A percentile compares a stretch with the other conserved stretches of the same genome.
phyloP scores from a whole-genome alignment of 37 sponge, comb jelly and placozoan genomes.

The Halisarca cf. caerulea region DNA sequence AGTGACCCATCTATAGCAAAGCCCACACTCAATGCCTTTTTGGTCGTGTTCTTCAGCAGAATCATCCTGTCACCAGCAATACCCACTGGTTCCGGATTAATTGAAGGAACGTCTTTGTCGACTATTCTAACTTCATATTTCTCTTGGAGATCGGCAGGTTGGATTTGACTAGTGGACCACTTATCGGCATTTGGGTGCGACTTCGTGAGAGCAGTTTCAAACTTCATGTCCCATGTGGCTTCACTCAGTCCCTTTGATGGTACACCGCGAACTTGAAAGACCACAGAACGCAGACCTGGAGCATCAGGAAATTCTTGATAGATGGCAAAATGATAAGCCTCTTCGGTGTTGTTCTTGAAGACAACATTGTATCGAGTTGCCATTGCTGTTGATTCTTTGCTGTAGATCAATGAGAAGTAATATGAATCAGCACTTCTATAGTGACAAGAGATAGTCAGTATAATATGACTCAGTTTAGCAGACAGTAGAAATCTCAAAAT shows the following conservation, averaged over 20 bases:
- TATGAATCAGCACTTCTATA: no score
- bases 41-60: neutral
- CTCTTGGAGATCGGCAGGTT: neutral
- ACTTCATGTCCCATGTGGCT: neutral
- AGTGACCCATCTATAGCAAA: neutral
- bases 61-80: neutral
- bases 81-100: neutral
- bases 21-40: neutral
- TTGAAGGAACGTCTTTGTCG: neutral
- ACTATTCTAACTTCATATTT: neutral
- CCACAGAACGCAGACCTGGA: neutral
- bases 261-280: constrained; percentile 8
- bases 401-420: no score
- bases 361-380: no score
- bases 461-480: no score
- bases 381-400: no score
- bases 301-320: neutral
- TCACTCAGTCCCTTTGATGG: neutral
- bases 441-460: no score
- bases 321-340: no score
- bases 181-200: neutral
- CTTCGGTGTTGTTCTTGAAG: no score
- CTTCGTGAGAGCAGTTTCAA: neutral
- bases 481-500: no score
- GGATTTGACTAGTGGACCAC: neutral